Evolutionary conservation across 1,140 invertebrate species (phyloP).

Genomic region (Lepeophtheirus salmonis): DNA sequence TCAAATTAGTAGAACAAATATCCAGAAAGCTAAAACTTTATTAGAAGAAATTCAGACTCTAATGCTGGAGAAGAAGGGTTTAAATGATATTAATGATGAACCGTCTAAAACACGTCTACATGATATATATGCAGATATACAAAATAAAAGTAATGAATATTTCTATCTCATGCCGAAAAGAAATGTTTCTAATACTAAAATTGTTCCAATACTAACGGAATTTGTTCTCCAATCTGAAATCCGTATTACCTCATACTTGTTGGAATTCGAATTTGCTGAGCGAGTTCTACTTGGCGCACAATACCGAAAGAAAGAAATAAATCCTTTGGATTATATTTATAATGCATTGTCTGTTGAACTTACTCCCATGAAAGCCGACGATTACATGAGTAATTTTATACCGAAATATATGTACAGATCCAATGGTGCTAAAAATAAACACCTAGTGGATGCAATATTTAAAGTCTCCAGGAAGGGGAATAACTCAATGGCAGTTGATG

Average conservation of each 20-base stretch:
- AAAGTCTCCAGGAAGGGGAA: constrained; percentile 23
- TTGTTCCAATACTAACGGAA: background rate
- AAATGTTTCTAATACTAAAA: background rate
- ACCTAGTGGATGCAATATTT: constrained; percentile 28
- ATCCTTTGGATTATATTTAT: constrained; percentile 33
- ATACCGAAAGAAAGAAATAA: constrained; percentile 25
- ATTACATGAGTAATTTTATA: constrained; percentile 29
- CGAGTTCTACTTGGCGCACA: constrained; percentile 29
- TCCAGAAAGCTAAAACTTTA: constrained; percentile 18
- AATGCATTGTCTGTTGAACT: constrained; percentile 27
- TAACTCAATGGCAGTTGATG: background rate
- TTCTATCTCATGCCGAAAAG: constrained; percentile 30
- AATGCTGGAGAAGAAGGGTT: background rate
- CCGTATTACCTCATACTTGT: constrained; percentile 19
- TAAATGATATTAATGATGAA: background rate
- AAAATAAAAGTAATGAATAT: constrained; percentile 31
- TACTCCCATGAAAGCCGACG: constrained; percentile 24
- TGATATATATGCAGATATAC: constrained; percentile 24
- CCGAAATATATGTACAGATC: constrained; percentile 31
- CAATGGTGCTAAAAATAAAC: constrained; percentile 21
- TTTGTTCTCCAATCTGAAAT: background rate
- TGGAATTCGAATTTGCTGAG: constrained; percentile 29
- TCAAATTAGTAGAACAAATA: constrained; percentile 21
- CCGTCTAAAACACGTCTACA: constrained; percentile 1
- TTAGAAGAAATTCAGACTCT: constrained; percentile 17